Base-by-base conservation (phyloP, 2,797 vertebrate genomes). In the Malacoraja senta region DNA sequence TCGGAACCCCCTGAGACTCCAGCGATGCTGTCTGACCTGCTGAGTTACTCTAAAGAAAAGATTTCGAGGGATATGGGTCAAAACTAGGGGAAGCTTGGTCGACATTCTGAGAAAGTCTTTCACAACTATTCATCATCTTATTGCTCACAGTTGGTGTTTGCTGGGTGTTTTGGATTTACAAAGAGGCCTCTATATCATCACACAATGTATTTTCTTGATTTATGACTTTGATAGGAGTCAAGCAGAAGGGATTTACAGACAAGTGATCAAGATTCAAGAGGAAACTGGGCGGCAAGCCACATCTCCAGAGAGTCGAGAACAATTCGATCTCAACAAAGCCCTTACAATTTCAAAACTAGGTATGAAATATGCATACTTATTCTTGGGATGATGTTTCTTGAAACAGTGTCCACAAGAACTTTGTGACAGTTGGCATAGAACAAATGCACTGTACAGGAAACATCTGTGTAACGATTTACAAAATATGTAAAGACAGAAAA, bases 181-280 rank as follows among this genome's bases (percentile, higher is more conserved):
- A 17, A 19, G 35, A 68, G 9, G n/a, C 6, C 58, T 86, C 26
- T 68, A 9, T 65, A 65, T 88, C n/a, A 65, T 35, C 68, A n/a
- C 80, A 26, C 44, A 65, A 2, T 83, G 81, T 84, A 61, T 63
- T 86, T 86, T 65, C 15, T 65, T 86, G 17, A 86, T 88, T 88
- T 88, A n/a, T 80, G 95, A 95, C 93, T 94, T 65, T 44, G 93
- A 94, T 93, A 94, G 80, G 93, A 95, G 94, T 94, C 72, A 94
- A 93, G 76, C 93, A 44, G 91, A 94, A 32, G 93, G 95, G 44
- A 94, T 94, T 93, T 95, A 95, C 93, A 94, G 94, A 63, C 94
- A 94, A 93, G 95, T 95, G 92, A 93, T 95, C 91, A 93, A 93
- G 93, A 95, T 95, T 93, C 95, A 95, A 94, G 94, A 95, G 93